Evolutionary conservation across 2,888 invertebrate species (phyloP).

Genomic region (Cyaniris semiargus): DNA sequence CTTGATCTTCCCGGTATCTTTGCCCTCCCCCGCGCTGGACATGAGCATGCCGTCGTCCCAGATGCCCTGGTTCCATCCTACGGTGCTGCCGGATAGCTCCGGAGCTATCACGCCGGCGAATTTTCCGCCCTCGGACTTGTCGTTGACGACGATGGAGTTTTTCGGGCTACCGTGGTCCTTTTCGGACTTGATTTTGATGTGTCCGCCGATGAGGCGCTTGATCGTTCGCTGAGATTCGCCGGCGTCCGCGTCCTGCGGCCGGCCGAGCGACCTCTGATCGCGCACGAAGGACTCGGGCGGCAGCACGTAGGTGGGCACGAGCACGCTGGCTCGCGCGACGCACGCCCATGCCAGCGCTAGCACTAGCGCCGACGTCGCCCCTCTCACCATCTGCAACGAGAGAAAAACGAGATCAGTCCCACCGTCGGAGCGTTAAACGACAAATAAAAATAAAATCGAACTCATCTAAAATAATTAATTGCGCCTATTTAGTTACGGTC

Average conservation of each 20-base stretch:
- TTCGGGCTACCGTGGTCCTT: constrained; percentile 68
- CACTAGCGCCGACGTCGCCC: constrained; percentile 74
- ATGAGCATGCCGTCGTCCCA: constrained; percentile 85
- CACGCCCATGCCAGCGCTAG: constrained; percentile 74
- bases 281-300: constrained; percentile 78
- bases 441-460: constrained; percentile 48
- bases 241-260: constrained; percentile 55
- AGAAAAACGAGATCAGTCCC: constrained; percentile 55
- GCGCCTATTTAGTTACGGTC: constrained; percentile 55
- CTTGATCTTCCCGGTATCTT: constrained; percentile 70
- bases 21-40: constrained; percentile 86
- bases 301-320: constrained; percentile 77
- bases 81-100: constrained; percentile 74
- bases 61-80: constrained; percentile 77
- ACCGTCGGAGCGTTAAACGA: not conserved
- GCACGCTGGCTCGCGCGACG: constrained; percentile 66
- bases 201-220: constrained; percentile 85
- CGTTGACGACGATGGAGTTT: constrained; percentile 63
- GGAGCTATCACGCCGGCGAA: constrained; percentile 65
- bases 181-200: constrained; percentile 76
- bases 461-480: constrained; percentile 70
- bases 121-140: constrained; percentile 68
- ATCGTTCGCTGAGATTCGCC: constrained; percentile 79
- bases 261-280: constrained; percentile 73
- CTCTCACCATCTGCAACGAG: constrained; percentile 79